phyloP scores from a whole-genome alignment of 1,140 invertebrate genomes.

The Oedothorax gibbosus region DNA sequence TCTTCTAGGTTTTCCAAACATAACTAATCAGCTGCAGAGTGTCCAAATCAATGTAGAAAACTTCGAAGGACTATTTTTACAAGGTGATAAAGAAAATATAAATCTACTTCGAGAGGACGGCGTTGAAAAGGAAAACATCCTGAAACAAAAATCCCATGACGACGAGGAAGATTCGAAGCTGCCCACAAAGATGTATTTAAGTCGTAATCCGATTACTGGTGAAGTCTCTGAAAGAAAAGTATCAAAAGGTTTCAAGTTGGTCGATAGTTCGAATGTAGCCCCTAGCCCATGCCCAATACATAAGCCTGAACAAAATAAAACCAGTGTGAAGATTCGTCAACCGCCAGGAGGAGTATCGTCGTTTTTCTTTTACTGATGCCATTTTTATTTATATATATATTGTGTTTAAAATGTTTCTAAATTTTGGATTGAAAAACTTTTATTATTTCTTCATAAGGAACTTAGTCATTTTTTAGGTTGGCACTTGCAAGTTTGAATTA shows the following conservation, averaged over 20 bases:
- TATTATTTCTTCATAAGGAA: too few species aligned
- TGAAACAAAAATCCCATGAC: neutral
- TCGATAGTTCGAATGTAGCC: slow-evolving; percentile 13
- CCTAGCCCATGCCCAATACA: neutral
- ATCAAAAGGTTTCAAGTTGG: neutral
- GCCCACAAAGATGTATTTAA: neutral
- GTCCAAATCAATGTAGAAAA: too few species aligned
- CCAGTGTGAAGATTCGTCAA: slow-evolving; percentile 15
- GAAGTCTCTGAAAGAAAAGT: slow-evolving; percentile 12
- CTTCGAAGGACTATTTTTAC: too few species aligned
- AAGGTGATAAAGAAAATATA: slow-evolving; percentile 7
- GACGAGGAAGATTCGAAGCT: neutral
- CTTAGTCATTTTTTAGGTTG: too few species aligned
- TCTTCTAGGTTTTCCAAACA: too few species aligned
- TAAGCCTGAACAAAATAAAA: neutral
- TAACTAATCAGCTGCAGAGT: too few species aligned
- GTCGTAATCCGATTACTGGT: slow-evolving; percentile 24
- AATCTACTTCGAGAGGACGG: neutral
- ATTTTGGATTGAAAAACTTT: too few species aligned
- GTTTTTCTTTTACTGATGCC: neutral
- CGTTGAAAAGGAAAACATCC: neutral
- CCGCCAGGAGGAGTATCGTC: slow-evolving; percentile 22
- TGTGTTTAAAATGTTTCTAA: too few species aligned
- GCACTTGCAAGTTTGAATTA: too few species aligned
- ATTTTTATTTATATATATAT: too few species aligned